Evolutionary conservation across 1,140 invertebrate genomes (phyloP).

Genomic region (Planococcus citri): DNA sequence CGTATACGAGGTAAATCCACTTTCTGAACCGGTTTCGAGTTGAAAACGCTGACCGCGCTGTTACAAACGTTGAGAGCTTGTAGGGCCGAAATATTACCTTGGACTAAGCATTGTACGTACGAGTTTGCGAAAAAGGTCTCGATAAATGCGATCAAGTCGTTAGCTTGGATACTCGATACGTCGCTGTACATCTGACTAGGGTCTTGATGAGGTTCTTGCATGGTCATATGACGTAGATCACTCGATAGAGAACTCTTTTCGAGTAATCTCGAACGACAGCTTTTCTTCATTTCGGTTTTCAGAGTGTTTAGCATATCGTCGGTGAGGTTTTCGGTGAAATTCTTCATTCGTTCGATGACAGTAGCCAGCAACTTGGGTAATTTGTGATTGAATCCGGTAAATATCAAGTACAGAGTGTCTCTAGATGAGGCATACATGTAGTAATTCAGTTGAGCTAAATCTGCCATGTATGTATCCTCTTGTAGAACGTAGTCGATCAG

Average conservation of each 20-base stretch:
- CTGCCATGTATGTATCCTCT: conserved; percentile 66
- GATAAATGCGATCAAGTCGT: conserved; percentile 46
- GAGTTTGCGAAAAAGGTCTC: conserved; percentile 44
- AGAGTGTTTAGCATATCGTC: conserved; percentile 34
- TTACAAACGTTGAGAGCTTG: conserved; percentile 43
- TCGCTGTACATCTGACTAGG: conserved; percentile 48
- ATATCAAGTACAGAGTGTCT: conserved; percentile 50
- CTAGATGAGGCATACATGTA: conserved; percentile 43
- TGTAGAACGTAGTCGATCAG: conserved; percentile 45
- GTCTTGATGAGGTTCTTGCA: conserved; percentile 47
- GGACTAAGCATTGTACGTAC: conserved; percentile 54
- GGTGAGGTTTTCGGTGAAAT: conserved; percentile 30
- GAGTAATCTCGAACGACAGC: conserved; percentile 57
- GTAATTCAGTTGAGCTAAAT: conserved; percentile 55
- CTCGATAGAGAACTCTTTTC: conserved; percentile 53
- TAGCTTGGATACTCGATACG: conserved; percentile 43
- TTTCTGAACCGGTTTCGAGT: conserved; percentile 33
- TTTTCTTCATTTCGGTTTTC: conserved; percentile 38
- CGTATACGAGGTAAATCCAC: conserved; percentile 30
- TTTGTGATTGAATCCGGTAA: conserved; percentile 65
- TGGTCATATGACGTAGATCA: conserved; percentile 48
- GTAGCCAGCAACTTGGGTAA: conserved; percentile 37
- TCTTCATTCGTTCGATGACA: conserved; percentile 32
- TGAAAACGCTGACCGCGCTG: conserved; percentile 34
- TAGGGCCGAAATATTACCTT: conserved; percentile 57